Conservation (phyloP, 2,888 invertebrate genomes). For the Crepidodera aurea region DNA sequence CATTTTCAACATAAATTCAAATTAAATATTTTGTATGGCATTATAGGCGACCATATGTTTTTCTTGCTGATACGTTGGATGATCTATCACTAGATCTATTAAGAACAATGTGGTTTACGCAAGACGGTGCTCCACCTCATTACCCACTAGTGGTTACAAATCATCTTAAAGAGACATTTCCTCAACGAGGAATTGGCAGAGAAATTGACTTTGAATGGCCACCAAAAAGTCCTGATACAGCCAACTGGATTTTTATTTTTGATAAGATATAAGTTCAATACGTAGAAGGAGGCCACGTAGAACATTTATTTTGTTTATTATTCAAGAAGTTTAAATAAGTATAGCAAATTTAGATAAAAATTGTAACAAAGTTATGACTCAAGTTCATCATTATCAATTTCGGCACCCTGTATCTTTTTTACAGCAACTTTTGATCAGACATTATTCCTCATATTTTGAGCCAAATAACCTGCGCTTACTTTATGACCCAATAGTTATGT, state of each 20-base stretch:
- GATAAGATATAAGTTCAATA: not conserved
- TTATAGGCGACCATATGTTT: not conserved
- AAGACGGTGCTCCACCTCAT: not conserved
- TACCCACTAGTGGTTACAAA: slow-evolving; percentile 8
- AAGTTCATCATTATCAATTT: too few relatives aligned
- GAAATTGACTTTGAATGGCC: slow-evolving; percentile 9
- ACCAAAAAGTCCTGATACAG: slow-evolving; percentile 9
- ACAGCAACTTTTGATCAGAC: too few relatives aligned
- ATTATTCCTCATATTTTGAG: too few relatives aligned
- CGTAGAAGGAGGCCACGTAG: not conserved
- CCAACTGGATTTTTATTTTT: slow-evolving; percentile 9
- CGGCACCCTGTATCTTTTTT: too few relatives aligned
- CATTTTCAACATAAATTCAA: not conserved
- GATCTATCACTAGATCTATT: not conserved
- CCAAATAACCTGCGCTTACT: too few relatives aligned
- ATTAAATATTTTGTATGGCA: not conserved
- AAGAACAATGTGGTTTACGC: not conserved
- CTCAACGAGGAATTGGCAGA: not conserved
- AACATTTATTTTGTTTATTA: not conserved
- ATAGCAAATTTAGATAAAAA: too few relatives aligned
- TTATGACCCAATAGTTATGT: too few relatives aligned
- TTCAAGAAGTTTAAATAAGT: too few relatives aligned
- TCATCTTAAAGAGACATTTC: slow-evolving; percentile 10
- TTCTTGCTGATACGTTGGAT: not conserved
- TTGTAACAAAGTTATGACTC: too few relatives aligned